These are phyloP conservation scores for Dinomys branickii DNA, from an alignment of 2,113 vertebrate genomes.

Conservation along the genomic window DNA sequence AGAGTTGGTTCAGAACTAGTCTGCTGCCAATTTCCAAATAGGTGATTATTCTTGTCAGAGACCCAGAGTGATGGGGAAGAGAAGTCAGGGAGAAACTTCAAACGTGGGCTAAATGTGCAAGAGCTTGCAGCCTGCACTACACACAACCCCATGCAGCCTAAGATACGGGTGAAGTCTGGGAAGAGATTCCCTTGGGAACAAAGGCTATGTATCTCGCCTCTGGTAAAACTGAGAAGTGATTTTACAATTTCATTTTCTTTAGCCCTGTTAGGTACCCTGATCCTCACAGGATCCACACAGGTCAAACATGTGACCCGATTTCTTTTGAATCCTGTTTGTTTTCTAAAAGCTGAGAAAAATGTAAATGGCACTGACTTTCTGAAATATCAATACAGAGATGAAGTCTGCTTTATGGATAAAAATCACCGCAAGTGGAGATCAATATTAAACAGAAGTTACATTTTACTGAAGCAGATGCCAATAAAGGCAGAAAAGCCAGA, in stretches of 20 bases:
- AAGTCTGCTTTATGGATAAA: slow-evolving; percentile 44
- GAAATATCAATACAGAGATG: background rate
- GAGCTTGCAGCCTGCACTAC: background rate
- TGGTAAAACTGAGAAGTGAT: background rate
- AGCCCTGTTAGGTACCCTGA: slow-evolving; percentile 51
- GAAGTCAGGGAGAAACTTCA: slow-evolving; percentile 26
- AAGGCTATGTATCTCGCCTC: slow-evolving; percentile 38
- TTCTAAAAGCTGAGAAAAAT: slow-evolving; percentile 66
- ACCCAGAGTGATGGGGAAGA: slow-evolving; percentile 34
- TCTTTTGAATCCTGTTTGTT: slow-evolving; percentile 53
- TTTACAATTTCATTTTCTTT: slow-evolving; percentile 40
- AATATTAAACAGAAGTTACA: background rate
- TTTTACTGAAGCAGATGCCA: background rate
- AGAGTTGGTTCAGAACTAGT: slow-evolving; percentile 66
- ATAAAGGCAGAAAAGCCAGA: background rate
- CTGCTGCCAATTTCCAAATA: slow-evolving; percentile 69
- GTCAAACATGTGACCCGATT: slow-evolving; percentile 12
- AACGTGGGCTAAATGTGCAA: background rate
- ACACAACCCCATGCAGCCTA: background rate
- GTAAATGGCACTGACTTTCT: slow-evolving; percentile 60
- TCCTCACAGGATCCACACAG: background rate
- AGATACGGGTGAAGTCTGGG: background rate
- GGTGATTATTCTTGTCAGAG: slow-evolving; percentile 62
- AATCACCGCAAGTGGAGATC: background rate
- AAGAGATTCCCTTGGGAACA: slow-evolving; percentile 12